These are phyloP conservation scores for Mastacembelus armatus DNA, from an alignment of 2,797 vertebrate species.

Conservation along the genomic window DNA sequence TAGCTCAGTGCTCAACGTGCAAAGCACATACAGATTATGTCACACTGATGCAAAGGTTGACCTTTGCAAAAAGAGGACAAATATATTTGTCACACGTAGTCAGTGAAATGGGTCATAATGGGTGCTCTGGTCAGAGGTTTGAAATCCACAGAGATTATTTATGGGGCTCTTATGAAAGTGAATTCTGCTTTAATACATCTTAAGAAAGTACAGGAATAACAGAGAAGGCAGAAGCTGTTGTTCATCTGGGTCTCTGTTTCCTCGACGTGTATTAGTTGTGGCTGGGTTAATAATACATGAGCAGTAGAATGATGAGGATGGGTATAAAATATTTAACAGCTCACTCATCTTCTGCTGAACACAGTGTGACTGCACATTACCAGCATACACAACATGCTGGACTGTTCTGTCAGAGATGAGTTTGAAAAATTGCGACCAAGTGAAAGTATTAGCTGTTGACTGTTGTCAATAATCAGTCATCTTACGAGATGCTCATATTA, in stretches of 20 bases:
- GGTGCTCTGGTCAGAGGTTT: slow-evolving; percentile 46
- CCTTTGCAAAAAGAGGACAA: slow-evolving; percentile 71
- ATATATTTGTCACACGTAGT: slow-evolving; percentile 40
- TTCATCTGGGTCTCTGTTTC: slow-evolving; percentile 56
- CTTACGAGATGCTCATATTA: background rate
- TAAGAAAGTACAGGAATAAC: background rate
- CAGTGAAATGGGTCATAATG: slow-evolving; percentile 20
- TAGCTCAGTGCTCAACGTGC: slow-evolving; percentile 25
- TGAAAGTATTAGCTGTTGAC: slow-evolving; percentile 17
- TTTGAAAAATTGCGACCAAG: slow-evolving; percentile 20
- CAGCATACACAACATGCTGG: slow-evolving; percentile 29
- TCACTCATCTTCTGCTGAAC: slow-evolving; percentile 74
- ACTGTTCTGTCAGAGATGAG: slow-evolving; percentile 28
- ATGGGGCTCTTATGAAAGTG: slow-evolving; percentile 12
- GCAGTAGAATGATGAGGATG: slow-evolving; percentile 77
- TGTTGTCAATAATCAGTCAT: slow-evolving; percentile 14
- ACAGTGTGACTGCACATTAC: slow-evolving; percentile 44
- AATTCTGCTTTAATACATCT: slow-evolving; percentile 6
- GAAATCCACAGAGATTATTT: slow-evolving; percentile 14
- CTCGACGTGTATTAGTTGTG: slow-evolving; percentile 71
- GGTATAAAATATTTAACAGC: slow-evolving; percentile 83
- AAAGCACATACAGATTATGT: slow-evolving; percentile 38
- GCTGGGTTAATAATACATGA: slow-evolving; percentile 79
- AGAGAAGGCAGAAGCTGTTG: slow-evolving; percentile 25
- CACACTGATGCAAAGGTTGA: slow-evolving; percentile 71